Evolutionary conservation across 1,140 invertebrate genomes (phyloP).

Genomic region (Triops cancriformis): DNA sequence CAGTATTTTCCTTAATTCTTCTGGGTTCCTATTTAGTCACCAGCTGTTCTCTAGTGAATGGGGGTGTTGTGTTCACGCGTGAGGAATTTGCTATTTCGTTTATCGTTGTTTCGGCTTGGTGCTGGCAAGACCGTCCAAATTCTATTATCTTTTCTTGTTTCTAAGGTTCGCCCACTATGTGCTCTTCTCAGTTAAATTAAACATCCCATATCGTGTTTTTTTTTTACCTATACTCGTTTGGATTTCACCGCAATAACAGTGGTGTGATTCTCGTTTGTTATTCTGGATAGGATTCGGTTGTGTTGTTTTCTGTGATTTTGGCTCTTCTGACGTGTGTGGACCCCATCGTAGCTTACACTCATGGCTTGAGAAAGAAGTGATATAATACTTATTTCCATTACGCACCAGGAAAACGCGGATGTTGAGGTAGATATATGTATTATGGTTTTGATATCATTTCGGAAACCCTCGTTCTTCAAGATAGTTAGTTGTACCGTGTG

Average conservation of each 20-base stretch:
- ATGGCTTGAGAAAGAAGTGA: too few species aligned
- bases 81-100: background rate
- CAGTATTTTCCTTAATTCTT: background rate
- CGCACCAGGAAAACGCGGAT: too few species aligned
- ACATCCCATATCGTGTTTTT: background rate
- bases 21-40: background rate
- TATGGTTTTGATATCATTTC: too few species aligned
- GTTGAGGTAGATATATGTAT: too few species aligned
- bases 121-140: conserved; percentile 1
- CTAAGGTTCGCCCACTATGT: background rate
- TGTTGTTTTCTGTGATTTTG: background rate
- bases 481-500: too few species aligned
- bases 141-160: background rate
- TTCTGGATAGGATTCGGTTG: background rate
- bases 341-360: background rate
- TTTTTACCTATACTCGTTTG: background rate
- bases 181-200: background rate
- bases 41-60: background rate
- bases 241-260: background rate
- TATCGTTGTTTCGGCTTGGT: background rate
- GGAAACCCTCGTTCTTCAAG: too few species aligned
- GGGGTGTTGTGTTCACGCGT: background rate
- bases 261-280: background rate
- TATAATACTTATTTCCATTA: too few species aligned
- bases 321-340: background rate